phyloP scores from a whole-genome alignment of 2,888 invertebrate species.

The Bursaphelenchus okinawaensis region DNA sequence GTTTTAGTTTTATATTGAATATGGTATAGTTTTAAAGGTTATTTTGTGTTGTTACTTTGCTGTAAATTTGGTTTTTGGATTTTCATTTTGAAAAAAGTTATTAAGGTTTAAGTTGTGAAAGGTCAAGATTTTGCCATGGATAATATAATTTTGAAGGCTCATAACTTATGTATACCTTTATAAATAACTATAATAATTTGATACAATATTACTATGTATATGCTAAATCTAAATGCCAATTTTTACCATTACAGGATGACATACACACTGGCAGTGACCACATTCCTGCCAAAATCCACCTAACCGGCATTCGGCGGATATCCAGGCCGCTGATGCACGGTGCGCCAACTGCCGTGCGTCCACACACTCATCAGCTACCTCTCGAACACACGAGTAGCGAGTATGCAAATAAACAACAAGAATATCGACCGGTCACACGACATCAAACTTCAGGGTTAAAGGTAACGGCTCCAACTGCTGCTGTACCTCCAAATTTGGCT shows the following conservation, averaged over 20 bases:
- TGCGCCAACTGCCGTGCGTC: background rate
- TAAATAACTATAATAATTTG: too few relatives aligned
- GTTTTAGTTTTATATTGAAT: too few relatives aligned
- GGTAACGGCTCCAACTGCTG: background rate
- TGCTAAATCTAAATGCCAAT: too few relatives aligned
- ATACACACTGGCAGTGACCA: conserved; percentile 10
- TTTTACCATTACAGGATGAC: background rate
- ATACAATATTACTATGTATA: too few relatives aligned
- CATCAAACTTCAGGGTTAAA: background rate
- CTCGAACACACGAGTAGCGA: background rate
- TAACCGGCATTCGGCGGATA: conserved; percentile 29
- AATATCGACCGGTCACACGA: background rate
- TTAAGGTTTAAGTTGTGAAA: too few relatives aligned
- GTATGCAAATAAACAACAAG: background rate
- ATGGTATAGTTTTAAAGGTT: too few relatives aligned
- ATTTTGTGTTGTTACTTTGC: background rate
- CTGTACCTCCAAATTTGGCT: background rate
- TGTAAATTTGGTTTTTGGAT: background rate
- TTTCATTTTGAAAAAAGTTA: too few relatives aligned
- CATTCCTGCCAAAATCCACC: conserved; percentile 23
- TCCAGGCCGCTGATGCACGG: conserved; percentile 1
- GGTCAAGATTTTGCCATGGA: too few relatives aligned
- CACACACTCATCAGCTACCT: background rate
- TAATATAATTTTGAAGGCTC: too few relatives aligned
- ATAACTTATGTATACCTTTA: too few relatives aligned